Evolutionary conservation across 2,797 vertebrate genomes (phyloP).

Genomic region (Thripadectes ignobilis): DNA sequence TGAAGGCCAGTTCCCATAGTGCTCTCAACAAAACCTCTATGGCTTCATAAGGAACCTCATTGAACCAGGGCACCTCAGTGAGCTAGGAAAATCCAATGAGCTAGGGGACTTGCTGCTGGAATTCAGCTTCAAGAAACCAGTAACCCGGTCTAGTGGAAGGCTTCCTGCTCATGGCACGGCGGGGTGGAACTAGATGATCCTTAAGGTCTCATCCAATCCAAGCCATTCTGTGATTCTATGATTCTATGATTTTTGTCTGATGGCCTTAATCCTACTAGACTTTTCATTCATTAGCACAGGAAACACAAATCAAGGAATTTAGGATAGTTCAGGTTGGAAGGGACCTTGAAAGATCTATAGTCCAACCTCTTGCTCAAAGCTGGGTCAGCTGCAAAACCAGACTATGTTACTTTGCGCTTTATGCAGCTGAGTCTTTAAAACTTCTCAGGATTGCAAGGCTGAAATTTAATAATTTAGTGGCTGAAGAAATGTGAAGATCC

Average conservation of each 20-base stretch:
- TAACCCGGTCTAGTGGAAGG: not conserved
- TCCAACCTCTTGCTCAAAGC: not conserved
- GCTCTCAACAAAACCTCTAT: not conserved
- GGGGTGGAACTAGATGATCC: not conserved
- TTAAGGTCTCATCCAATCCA: not conserved
- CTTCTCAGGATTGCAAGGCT: not conserved
- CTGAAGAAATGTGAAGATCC: not conserved
- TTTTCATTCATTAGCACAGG: not conserved
- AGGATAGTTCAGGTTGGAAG: not conserved
- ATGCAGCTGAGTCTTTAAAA: not conserved
- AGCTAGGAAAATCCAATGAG: not conserved
- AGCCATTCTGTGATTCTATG: not conserved
- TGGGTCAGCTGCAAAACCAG: not conserved
- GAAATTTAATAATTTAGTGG: not conserved
- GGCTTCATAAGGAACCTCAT: not conserved
- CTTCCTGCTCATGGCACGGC: not conserved
- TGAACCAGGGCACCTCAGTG: rapidly evolving
- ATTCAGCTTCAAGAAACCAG: not conserved
- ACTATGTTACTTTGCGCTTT: not conserved
- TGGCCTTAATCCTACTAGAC: not conserved
- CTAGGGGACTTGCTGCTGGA: not conserved
- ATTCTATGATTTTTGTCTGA: not conserved
- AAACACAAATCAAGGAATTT: not conserved
- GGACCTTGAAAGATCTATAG: not conserved
- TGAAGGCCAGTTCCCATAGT: not conserved